These are phyloP conservation scores for Aphelocoma californica DNA, from an alignment of 2,797 vertebrate species.

Conservation along the genomic window DNA sequence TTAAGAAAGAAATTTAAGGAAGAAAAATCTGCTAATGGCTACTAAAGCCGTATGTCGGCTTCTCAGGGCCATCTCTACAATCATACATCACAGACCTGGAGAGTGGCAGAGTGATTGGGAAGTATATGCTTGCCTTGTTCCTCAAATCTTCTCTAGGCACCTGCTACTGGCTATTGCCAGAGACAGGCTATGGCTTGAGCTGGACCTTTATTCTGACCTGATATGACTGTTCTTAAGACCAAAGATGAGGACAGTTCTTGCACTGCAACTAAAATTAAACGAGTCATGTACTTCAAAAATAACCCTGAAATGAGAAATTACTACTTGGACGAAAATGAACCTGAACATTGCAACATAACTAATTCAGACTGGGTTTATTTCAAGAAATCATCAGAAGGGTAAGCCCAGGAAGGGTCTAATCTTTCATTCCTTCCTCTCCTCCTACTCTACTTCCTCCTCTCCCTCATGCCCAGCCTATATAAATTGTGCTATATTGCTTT, in stretches of 20 bases:
- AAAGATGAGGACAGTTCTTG: neutral
- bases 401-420: neutral
- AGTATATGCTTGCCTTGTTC: neutral
- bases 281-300: neutral
- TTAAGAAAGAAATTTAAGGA: neutral
- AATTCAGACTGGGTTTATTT: neutral
- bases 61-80: neutral
- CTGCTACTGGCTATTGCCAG: neutral
- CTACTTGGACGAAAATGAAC: neutral
- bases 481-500: neutral
- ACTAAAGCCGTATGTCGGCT: neutral
- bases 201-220: neutral
- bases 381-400: neutral
- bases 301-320: neutral
- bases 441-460: neutral
- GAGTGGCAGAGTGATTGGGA: neutral
- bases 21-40: neutral
- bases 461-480: neutral
- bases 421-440: neutral
- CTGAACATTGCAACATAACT: neutral
- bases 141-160: neutral
- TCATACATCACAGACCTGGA: neutral
- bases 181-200: neutral
- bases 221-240: conserved; percentile 7
- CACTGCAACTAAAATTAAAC: conserved; percentile 13